Evolutionary conservation across 2,113 vertebrate genomes (phyloP), one percentile per base, ranked within the genome.

Genomic region (Meles meles): DNA sequence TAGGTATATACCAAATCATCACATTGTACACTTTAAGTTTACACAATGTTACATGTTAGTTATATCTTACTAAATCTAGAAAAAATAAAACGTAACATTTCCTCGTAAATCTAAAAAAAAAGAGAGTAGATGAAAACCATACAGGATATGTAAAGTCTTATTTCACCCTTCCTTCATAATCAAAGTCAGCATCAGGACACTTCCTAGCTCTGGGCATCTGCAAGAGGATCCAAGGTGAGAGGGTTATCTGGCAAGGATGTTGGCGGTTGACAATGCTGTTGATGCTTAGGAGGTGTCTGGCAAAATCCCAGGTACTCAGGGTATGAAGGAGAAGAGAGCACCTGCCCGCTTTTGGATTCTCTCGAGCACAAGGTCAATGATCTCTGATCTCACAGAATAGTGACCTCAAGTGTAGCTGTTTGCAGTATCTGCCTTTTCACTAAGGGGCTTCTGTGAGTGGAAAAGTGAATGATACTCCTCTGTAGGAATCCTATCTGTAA

Each of bases 401-500:
- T 29, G 14, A n/a, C 57, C 42, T 65, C 72, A 7, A 44, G 57
- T 61, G 25, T 37, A 65, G 31, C 49, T 49, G 31, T 79, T 79
- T 37, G 57, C 21, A 79, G 57, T 57, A 77, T 77, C 72, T 34
- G 61, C 72, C 72, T 90, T 49, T 90, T 59, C 44, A 17, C 74
- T 79, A 27, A 79, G 12, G 18, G n/a, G 20, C 12, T 89, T 31
- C 13, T 37, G 21, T 37, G 31, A 21, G 42, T 65, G 21, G 57
- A 90, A 90, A 42, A 90, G 57, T 37, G 57, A 90, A 47, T n/a
- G 21, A 55, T 90, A 65, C 31, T 90, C n/a, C 42, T 74, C 57
- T 29, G 31, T 79, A 47, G 20, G 42, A 79, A 37, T 79, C 21
- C 23, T 23, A 65, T 63, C 42, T 98, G 17, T 79, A 88, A 99